phyloP scores from a whole-genome alignment of 2,797 vertebrate species.

The Acanthurus leucopareius region DNA sequence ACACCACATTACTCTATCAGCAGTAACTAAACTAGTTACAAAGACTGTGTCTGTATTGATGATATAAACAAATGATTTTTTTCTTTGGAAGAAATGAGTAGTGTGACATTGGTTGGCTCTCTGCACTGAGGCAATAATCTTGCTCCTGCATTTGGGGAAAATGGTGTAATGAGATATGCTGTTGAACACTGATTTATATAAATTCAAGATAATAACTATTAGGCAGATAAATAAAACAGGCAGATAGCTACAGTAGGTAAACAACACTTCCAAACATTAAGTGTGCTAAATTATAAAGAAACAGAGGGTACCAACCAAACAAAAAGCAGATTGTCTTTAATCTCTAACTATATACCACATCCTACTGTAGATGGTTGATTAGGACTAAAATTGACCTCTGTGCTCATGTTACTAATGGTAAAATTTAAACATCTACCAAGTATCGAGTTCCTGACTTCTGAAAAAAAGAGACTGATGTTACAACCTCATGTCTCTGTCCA shows the following conservation, averaged over 20 bases:
- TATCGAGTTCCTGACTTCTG: not conserved
- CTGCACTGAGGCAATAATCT: not conserved
- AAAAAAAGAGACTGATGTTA: not conserved
- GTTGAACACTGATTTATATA: not conserved
- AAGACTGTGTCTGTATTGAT: not conserved
- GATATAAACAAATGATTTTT: not conserved
- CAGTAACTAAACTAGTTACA: not conserved
- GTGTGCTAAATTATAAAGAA: not conserved
- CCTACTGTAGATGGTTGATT: conserved; percentile 2
- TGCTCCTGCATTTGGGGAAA: not conserved
- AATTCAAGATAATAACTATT: not conserved
- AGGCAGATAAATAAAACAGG: conserved; percentile 1
- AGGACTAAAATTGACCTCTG: too few species aligned
- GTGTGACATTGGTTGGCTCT: not conserved
- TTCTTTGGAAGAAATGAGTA: not conserved
- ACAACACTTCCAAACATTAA: not conserved
- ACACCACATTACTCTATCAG: not conserved
- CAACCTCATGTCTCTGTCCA: not conserved
- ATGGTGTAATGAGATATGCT: not conserved
- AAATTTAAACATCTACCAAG: not conserved
- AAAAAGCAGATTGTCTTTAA: not conserved
- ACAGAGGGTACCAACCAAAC: not conserved
- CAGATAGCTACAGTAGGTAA: not conserved
- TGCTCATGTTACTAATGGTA: conserved; percentile 2
- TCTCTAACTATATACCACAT: not conserved